Percentiles rank a stretch among this genome's conserved stretches.
phyloP scores from a whole-genome alignment of 2,797 vertebrate genomes.

The Acanthurus tractus region DNA sequence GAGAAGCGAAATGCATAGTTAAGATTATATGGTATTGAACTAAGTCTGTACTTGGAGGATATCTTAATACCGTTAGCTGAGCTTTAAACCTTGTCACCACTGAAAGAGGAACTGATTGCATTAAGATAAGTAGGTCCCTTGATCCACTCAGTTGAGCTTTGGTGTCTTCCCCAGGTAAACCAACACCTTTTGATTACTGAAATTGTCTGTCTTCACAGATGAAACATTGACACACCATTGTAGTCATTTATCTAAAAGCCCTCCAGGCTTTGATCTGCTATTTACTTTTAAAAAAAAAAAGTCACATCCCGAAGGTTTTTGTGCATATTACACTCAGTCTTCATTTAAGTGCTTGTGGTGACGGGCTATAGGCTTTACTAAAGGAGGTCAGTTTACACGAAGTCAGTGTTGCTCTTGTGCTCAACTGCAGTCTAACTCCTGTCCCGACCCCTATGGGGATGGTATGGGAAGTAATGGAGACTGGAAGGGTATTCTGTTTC shows the following conservation, averaged over 20 bases:
- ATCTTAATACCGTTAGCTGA: neutral
- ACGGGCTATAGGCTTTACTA: slow-evolving; percentile 12
- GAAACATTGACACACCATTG: too few relatives aligned
- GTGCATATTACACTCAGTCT: slow-evolving; percentile 2
- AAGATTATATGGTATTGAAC: neutral
- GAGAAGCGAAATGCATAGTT: neutral
- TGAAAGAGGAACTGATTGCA: neutral
- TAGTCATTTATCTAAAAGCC: neutral
- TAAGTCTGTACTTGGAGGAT: neutral
- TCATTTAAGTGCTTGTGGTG: slow-evolving; percentile 17
- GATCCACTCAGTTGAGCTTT: too few relatives aligned
- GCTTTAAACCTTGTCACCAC: neutral
- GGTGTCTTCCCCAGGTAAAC: slow-evolving; percentile 7
- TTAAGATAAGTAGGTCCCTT: neutral
- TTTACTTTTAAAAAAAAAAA: neutral
- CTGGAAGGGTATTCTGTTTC: slow-evolving; percentile 62
- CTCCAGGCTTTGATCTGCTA: neutral
- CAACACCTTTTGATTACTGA: neutral
- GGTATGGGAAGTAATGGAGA: slow-evolving; percentile 66
- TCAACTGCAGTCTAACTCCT: slow-evolving; percentile 15
- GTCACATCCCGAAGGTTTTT: neutral
- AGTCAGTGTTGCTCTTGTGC: slow-evolving; percentile 41
- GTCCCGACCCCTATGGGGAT: slow-evolving; percentile 50
- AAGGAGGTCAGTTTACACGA: slow-evolving; percentile 45
- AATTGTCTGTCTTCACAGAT: neutral